These are phyloP conservation scores for Chirona hameri DNA, from an alignment of 2,888 invertebrate species.

Conservation along the genomic window DNA sequence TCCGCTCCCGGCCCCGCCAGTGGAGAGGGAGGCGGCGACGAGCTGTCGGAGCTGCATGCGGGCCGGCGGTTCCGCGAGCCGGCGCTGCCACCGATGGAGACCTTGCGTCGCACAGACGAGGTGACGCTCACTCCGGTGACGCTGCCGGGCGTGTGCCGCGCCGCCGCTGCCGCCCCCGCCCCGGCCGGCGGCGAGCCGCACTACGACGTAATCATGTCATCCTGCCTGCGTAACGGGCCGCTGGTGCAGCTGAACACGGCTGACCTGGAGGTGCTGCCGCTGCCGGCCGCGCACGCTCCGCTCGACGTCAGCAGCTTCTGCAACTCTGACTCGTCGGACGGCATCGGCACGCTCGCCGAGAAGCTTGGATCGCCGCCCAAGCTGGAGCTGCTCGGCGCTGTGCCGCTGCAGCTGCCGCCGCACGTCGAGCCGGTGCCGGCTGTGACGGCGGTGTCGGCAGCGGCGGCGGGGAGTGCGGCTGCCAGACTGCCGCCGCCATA, in stretches of 20 bases:
- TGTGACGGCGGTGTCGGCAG: neutral
- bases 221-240: neutral
- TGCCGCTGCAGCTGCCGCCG: neutral
- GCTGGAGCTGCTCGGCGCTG: neutral
- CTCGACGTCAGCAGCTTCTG: neutral
- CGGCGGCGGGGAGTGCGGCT: neutral
- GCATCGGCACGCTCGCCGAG: neutral
- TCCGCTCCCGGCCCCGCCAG: neutral
- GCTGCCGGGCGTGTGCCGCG: neutral
- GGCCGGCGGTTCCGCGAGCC: neutral
- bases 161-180: neutral
- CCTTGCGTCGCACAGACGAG: neutral
- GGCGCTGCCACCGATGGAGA: constrained; percentile 14
- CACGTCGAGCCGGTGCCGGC: neutral
- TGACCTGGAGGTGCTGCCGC: constrained; percentile 23
- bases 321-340: neutral
- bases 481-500: constrained; percentile 3
- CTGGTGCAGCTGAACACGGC: constrained; percentile 22
- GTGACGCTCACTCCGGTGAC: neutral
- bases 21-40: neutral
- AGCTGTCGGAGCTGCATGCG: neutral
- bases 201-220: constrained; percentile 13
- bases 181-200: neutral
- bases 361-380: neutral
- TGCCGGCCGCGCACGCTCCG: neutral